These are phyloP conservation scores for Caenorhabditis drosophilae DNA, from an alignment of 2,888 invertebrate species.

Conservation along the genomic window DNA sequence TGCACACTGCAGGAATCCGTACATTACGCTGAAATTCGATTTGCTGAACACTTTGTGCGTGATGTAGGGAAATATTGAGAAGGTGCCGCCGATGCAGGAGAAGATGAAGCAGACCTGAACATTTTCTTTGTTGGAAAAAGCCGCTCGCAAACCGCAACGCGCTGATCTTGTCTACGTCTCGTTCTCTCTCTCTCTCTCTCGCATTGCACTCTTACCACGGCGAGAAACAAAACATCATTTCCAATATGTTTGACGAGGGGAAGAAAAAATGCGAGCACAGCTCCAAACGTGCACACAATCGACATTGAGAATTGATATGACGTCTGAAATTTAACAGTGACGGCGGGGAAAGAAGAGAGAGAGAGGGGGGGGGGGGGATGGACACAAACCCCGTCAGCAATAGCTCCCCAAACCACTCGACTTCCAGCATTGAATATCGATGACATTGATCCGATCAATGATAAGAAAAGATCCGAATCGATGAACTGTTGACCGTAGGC, in stretches of 20 bases:
- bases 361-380: no score
- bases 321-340: conserved; percentile 45
- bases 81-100: conserved; percentile 62
- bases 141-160: no score
- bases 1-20: conserved; percentile 60
- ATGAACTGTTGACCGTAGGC: conserved; percentile 66
- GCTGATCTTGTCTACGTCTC: no score
- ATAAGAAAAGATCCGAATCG: conserved; percentile 62
- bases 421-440: conserved; percentile 63
- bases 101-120: conserved; percentile 62
- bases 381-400: conserved; percentile 60
- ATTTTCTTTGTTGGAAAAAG: no score
- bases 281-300: conserved; percentile 58
- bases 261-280: conserved; percentile 55
- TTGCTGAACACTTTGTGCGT: conserved; percentile 61
- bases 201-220: conserved; percentile 23
- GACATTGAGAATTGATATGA: conserved; percentile 65
- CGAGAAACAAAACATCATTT: conserved; percentile 46
- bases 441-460: conserved; percentile 62
- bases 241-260: conserved; percentile 47
- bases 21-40: conserved; percentile 63
- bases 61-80: conserved; percentile 62
- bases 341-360: no score
- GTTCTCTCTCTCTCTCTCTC: no score
- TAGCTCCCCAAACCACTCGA: conserved; percentile 60